A percentile compares a stretch with the other conserved stretches of the same genome.
Conservation (phyloP, 2,113 vertebrate species). For the Petrocephalus microphthalmus region DNA sequence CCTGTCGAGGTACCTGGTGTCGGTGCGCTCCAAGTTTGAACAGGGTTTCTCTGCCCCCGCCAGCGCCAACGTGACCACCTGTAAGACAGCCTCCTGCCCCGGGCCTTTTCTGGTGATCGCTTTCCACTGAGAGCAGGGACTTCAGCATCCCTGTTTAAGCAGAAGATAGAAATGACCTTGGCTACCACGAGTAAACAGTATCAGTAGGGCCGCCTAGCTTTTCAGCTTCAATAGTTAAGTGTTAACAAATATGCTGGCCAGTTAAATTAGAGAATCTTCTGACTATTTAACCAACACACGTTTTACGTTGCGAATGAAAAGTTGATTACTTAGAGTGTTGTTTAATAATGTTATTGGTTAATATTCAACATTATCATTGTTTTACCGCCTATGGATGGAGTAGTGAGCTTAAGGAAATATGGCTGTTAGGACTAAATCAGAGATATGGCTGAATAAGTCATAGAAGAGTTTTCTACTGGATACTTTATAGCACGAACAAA, state of each 20-base stretch:
- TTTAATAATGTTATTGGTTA: no score
- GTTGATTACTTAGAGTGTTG: no score
- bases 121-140: not conserved
- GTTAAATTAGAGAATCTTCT: not conserved
- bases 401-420: not conserved
- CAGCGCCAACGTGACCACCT: slow-evolving; percentile 74
- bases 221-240: not conserved
- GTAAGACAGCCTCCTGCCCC: slow-evolving; percentile 58
- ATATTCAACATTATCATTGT: not conserved
- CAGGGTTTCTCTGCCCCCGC: slow-evolving; percentile 66
- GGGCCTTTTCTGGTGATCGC: not conserved
- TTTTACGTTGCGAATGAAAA: no score
- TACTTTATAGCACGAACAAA: not conserved
- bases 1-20: slow-evolving; percentile 75
- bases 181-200: not conserved
- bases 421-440: not conserved
- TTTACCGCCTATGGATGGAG: not conserved
- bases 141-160: not conserved
- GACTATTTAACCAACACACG: no score
- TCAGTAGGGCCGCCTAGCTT: not conserved
- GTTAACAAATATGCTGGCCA: not conserved
- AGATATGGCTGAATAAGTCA: not conserved
- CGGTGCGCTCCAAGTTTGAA: slow-evolving; percentile 62
- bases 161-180: not conserved
- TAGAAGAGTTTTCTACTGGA: not conserved